Conservation (phyloP, 2,113 vertebrate genomes). For the Oncorhynchus clarkii region DNA sequence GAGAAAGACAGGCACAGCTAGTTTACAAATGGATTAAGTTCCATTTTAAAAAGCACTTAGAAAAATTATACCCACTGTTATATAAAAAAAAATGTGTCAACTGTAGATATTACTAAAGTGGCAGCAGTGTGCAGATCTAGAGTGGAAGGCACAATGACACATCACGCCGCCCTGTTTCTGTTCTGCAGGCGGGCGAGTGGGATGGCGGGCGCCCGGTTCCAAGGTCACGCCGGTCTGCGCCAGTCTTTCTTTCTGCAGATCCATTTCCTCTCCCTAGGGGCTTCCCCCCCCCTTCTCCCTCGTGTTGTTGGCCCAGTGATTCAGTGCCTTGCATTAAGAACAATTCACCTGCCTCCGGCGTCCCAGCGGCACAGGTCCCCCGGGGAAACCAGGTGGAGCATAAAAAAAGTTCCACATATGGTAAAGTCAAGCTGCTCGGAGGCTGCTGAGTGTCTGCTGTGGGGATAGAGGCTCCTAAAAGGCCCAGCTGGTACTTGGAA, state of each 20-base stretch:
- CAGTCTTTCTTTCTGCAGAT: conserved; percentile 94
- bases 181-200: conserved; percentile 74
- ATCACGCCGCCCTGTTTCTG: conserved; percentile 79
- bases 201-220: conserved; percentile 69
- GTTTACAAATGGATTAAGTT: conserved; percentile 73
- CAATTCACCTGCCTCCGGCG: conserved; percentile 99
- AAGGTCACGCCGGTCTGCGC: conserved; percentile 91
- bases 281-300: conserved; percentile 78
- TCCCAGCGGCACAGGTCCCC: conserved; percentile 90
- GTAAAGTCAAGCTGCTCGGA: conserved; percentile 99
- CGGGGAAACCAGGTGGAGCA: conserved; percentile 95
- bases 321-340: conserved; percentile 99
- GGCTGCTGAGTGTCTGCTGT: conserved; percentile 98
- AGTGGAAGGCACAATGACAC: conserved; percentile 76
- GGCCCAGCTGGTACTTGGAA: conserved; percentile 99
- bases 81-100: conserved; percentile 50
- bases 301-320: conserved; percentile 98
- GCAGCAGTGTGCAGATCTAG: conserved; percentile 43
- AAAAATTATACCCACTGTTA: conserved; percentile 72
- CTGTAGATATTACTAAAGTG: conserved; percentile 34
- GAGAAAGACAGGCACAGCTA: conserved; percentile 71
- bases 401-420: conserved; percentile 99
- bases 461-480: conserved; percentile 98
- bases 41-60: conserved; percentile 77
- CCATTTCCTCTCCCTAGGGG: conserved; percentile 95